Percentiles rank a stretch among this genome's conserved stretches.
Evolutionary conservation across 2,113 vertebrate genomes (phyloP).

Genomic region (Triplophysa rosa): DNA sequence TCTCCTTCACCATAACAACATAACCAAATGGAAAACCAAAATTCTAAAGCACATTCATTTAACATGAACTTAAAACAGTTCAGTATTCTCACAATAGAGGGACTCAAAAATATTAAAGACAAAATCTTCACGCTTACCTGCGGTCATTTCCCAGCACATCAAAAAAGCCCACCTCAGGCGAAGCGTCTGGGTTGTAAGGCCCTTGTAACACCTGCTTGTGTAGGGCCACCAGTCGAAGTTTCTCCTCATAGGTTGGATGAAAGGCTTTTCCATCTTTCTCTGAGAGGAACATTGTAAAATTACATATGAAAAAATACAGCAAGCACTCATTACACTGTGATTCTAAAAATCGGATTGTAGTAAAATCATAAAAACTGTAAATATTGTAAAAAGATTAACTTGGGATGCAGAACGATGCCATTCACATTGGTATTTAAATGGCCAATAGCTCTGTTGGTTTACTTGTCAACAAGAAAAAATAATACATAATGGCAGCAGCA

Average conservation of each 20-base stretch:
- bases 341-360: background rate
- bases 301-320: background rate
- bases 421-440: background rate
- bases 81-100: background rate
- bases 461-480: background rate
- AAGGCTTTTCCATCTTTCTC: conserved; percentile 99
- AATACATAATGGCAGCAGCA: too few relatives aligned
- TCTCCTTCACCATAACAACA: too few relatives aligned
- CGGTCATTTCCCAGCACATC: conserved; percentile 96
- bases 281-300: conserved; percentile 55
- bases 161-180: conserved; percentile 97
- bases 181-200: conserved; percentile 93
- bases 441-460: background rate
- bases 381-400: background rate
- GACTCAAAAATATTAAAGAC: background rate
- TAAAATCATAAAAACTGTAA: background rate
- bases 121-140: conserved; percentile 76
- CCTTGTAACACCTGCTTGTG: conserved; percentile 92
- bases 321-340: too few relatives aligned
- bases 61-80: background rate
- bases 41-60: background rate
- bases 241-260: conserved; percentile 97
- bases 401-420: background rate
- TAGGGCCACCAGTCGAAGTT: conserved; percentile 92
- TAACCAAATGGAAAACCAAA: too few relatives aligned